These are phyloP conservation scores for Diaperis boleti DNA, from an alignment of 2,888 invertebrate genomes.

Conservation along the genomic window DNA sequence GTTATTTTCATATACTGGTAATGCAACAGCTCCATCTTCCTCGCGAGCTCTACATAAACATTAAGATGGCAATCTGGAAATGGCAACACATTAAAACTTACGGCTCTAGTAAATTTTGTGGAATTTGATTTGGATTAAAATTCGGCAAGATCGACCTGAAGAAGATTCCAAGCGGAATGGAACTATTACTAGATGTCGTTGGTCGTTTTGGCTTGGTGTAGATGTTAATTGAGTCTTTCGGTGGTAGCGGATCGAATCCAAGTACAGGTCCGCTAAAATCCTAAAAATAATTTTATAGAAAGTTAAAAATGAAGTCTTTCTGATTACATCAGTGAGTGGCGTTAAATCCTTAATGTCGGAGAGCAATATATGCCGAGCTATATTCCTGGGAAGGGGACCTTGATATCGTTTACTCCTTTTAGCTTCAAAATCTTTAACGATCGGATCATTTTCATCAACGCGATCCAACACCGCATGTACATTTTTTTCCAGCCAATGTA, in stretches of 20 bases:
- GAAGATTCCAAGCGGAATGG: constrained; percentile 70
- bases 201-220: constrained; percentile 71
- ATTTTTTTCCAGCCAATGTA: constrained; percentile 83
- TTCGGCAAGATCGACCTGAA: constrained; percentile 80
- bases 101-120: constrained; percentile 52
- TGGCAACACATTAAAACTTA: constrained; percentile 48
- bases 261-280: constrained; percentile 71
- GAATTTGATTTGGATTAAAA: constrained; percentile 67
- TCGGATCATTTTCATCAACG: constrained; percentile 73
- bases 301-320: neutral
- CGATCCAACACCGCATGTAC: constrained; percentile 75
- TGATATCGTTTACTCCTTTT: constrained; percentile 74
- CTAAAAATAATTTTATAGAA: constrained; percentile 51
- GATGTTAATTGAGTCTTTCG: constrained; percentile 78
- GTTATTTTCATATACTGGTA: constrained; percentile 60
- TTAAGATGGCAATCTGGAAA: neutral
- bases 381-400: constrained; percentile 73
- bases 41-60: constrained; percentile 47
- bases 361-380: constrained; percentile 78
- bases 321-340: constrained; percentile 54
- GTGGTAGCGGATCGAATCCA: constrained; percentile 85
- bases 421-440: constrained; percentile 72
- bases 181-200: constrained; percentile 51
- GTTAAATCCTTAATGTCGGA: constrained; percentile 78
- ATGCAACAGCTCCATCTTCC: constrained; percentile 62